phyloP scores from a whole-genome alignment of 2,888 invertebrate species.

The Operophtera brumata region DNA sequence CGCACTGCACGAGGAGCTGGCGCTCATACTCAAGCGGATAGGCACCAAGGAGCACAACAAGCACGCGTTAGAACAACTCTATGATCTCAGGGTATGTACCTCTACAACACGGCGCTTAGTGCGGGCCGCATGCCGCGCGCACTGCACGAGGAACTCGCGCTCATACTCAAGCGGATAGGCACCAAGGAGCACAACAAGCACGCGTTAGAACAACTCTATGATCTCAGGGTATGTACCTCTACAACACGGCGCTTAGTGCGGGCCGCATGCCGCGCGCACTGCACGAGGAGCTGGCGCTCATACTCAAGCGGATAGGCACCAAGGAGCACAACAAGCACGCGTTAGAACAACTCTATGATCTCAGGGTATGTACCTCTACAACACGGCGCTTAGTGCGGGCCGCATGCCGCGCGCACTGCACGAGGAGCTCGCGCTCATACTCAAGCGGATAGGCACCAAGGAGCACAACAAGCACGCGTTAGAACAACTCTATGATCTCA shows the following conservation, averaged over 20 bases:
- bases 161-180: constrained; percentile 95
- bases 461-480: constrained; percentile 92
- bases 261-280: constrained; percentile 85
- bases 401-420: constrained; percentile 89
- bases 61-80: constrained; percentile 89
- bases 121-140: constrained; percentile 84
- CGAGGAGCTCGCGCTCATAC: constrained; percentile 92
- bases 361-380: constrained; percentile 42
- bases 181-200: constrained; percentile 91
- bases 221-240: constrained; percentile 57
- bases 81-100: constrained; percentile 75
- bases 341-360: constrained; percentile 88
- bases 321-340: constrained; percentile 93
- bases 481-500: constrained; percentile 86
- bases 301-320: constrained; percentile 94
- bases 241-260: constrained; percentile 56
- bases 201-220: constrained; percentile 90
- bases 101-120: constrained; percentile 54
- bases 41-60: constrained; percentile 92
- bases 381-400: constrained; percentile 51
- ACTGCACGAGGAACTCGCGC: constrained; percentile 92
- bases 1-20: constrained; percentile 91
- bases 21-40: constrained; percentile 94
- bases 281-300: constrained; percentile 93
- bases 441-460: constrained; percentile 94